A percentile compares a stretch with the other conserved stretches of the same genome.
Evolutionary conservation across 2,113 vertebrate genomes (phyloP).

Genomic region (Daphoenositta chrysoptera): DNA sequence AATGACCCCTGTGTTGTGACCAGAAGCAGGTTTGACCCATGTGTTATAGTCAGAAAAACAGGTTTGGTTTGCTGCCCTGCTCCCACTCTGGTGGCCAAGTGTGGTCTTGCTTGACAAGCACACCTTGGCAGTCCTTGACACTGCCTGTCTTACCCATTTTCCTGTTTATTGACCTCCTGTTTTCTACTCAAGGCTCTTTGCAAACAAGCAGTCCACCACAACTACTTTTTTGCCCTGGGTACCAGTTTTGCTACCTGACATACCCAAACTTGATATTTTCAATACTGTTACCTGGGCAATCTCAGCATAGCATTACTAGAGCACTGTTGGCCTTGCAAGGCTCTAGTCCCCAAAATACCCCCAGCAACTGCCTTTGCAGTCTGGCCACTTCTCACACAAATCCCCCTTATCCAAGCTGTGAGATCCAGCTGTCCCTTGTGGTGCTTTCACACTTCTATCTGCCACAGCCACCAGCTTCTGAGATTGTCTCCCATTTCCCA

Average conservation of each 20-base stretch:
- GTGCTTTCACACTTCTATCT: neutral
- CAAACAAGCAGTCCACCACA: neutral
- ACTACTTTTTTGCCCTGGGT: neutral
- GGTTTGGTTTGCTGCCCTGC: neutral
- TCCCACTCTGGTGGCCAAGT: neutral
- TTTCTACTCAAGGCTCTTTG: neutral
- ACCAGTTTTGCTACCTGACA: neutral
- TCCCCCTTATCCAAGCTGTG: neutral
- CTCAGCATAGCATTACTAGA: neutral
- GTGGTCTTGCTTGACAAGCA: neutral
- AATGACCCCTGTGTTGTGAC: neutral
- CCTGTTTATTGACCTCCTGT: neutral
- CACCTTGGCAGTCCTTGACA: neutral
- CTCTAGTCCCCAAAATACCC: neutral
- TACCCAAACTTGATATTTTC: neutral
- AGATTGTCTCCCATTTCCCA: rapidly evolving
- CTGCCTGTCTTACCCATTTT: neutral
- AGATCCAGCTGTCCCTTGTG: rapidly evolving
- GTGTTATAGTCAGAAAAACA: neutral
- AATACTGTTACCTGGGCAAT: neutral
- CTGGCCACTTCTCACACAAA: neutral
- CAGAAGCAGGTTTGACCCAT: neutral
- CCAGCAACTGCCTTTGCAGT: neutral
- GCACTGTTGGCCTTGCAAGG: neutral
- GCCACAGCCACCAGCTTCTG: rapidly evolving